phyloP scores from a whole-genome alignment of 2,113 vertebrate species.

The Lepisosteus oculatus region DNA sequence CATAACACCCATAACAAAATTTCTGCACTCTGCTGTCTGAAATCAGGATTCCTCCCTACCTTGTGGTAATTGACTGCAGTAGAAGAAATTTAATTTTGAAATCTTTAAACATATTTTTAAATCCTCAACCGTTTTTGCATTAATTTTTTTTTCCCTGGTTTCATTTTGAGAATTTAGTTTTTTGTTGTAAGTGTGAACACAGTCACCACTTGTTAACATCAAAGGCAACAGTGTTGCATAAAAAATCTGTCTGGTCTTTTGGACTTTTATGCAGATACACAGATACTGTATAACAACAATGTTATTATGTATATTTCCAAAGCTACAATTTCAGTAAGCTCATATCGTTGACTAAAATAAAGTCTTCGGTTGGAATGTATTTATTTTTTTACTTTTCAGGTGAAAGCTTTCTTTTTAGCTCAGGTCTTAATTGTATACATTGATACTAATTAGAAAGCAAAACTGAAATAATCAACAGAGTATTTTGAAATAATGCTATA shows the following conservation, averaged over 20 bases:
- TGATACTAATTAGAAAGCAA: background rate
- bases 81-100: too few species aligned
- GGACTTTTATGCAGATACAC: background rate
- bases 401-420: constrained; percentile 4
- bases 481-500: too few species aligned
- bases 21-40: too few species aligned
- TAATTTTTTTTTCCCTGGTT: too few species aligned
- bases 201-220: background rate
- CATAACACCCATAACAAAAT: too few species aligned
- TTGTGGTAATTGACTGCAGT: too few species aligned
- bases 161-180: too few species aligned
- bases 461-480: background rate
- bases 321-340: background rate
- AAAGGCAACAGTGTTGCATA: background rate
- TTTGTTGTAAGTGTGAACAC: too few species aligned
- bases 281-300: background rate
- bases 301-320: constrained; percentile 4
- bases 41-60: too few species aligned
- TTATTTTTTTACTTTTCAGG: background rate
- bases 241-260: background rate
- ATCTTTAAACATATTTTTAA: too few species aligned
- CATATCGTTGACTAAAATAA: constrained; percentile 1
- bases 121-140: too few species aligned
- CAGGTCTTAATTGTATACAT: background rate
- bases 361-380: background rate